Evolutionary conservation across 1,140 invertebrate species (phyloP).

Genomic region (Probaryconus sp.): DNA sequence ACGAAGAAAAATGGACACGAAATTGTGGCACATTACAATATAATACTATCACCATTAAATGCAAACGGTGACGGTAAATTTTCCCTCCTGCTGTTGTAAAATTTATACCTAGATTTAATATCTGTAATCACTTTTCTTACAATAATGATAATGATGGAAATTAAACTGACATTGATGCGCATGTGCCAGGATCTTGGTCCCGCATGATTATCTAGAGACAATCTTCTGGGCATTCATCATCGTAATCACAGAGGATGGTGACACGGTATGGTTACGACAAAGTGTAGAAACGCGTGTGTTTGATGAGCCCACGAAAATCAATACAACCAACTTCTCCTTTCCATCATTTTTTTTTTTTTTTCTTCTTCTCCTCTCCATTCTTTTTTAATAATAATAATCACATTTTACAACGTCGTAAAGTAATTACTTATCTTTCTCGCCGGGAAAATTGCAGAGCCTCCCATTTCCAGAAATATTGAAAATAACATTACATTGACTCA

Average conservation of each 20-base stretch:
- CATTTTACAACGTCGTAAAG: too few species aligned
- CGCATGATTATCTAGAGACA: conserved; percentile 45
- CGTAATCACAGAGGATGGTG: conserved; percentile 52
- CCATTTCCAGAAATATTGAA: too few species aligned
- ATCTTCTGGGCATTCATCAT: conserved; percentile 57
- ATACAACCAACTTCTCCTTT: conserved; percentile 10
- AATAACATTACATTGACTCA: too few species aligned
- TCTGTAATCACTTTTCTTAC: conserved; percentile 27
- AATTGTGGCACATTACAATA: conserved; percentile 26
- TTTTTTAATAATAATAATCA: too few species aligned
- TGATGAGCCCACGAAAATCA: conserved; percentile 52
- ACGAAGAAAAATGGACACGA: conserved; percentile 14
- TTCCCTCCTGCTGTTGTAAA: conserved; percentile 11
- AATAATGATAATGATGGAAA: conserved; percentile 28
- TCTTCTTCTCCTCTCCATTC: too few species aligned
- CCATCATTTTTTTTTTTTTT: conserved; percentile 46
- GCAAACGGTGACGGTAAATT: conserved; percentile 3
- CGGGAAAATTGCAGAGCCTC: too few species aligned
- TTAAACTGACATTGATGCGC: conserved; percentile 34
- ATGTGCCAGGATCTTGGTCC: conserved; percentile 9
- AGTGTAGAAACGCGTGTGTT: conserved; percentile 6
- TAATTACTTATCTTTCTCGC: too few species aligned
- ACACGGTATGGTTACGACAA: conserved; percentile 45
- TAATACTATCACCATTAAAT: conserved; percentile 29
- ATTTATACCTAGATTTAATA: conserved; percentile 38